These are phyloP conservation scores for Coecobrya sp. DNA, from an alignment of 2,888 invertebrate species.

Conservation along the genomic window DNA sequence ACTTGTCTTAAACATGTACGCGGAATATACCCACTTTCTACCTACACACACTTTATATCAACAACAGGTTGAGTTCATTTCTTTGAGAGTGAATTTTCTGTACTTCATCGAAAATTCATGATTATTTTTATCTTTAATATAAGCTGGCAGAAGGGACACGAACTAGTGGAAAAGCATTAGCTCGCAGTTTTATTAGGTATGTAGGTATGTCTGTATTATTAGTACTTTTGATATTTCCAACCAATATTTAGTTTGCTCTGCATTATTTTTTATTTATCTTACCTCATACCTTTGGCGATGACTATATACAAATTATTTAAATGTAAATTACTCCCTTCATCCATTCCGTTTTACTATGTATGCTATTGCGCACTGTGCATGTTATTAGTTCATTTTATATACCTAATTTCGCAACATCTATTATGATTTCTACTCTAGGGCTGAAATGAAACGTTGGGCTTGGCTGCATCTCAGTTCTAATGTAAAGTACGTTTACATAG, in stretches of 20 bases:
- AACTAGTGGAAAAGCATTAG: neutral
- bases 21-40: too few species aligned
- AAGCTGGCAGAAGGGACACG: neutral
- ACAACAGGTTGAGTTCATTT: conserved; percentile 41
- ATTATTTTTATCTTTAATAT: conserved; percentile 18
- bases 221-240: neutral
- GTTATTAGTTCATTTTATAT: neutral
- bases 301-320: neutral
- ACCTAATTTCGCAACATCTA: neutral
- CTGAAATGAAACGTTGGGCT: neutral
- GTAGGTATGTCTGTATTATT: too few species aligned
- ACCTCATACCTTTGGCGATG: neutral
- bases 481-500: neutral
- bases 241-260: neutral
- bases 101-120: conserved; percentile 67
- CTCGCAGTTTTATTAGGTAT: neutral
- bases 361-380: too few species aligned
- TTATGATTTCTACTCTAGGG: neutral
- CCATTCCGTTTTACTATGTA: too few species aligned
- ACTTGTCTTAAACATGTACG: neutral
- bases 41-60: neutral
- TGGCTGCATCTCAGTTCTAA: neutral
- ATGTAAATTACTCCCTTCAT: too few species aligned
- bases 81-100: neutral
- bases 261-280: too few species aligned